Conservation (phyloP, 2,797 vertebrate species). For the Catamblyrhynchus diadema region DNA sequence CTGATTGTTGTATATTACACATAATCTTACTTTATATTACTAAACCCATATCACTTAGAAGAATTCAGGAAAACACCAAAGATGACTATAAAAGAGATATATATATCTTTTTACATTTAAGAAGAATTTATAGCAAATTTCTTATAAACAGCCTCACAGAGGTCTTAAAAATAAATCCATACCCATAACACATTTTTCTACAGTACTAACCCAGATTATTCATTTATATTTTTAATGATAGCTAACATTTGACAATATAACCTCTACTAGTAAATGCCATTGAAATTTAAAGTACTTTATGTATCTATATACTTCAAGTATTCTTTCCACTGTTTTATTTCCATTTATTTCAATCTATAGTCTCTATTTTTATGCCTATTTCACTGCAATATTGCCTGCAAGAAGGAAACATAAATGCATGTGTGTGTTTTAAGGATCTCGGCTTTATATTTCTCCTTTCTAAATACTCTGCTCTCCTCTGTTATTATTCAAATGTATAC, state of each 20-base stretch:
- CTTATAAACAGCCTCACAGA: background rate
- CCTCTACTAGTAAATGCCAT: background rate
- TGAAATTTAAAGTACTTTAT: slow-evolving; percentile 26
- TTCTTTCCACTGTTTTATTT: slow-evolving; percentile 3
- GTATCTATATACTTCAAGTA: background rate
- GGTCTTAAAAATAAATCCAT: slow-evolving; percentile 28
- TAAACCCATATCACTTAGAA: slow-evolving; percentile 52
- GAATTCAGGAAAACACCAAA: slow-evolving; percentile 31
- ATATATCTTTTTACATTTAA: background rate
- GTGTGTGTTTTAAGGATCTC: background rate
- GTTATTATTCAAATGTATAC: background rate
- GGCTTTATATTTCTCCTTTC: slow-evolving; percentile 28
- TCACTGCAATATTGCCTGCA: background rate
- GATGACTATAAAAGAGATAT: slow-evolving; percentile 5
- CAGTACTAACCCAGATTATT: background rate
- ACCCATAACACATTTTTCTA: background rate
- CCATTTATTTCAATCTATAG: slow-evolving; percentile 8
- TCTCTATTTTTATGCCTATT: background rate
- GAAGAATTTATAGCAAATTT: slow-evolving; percentile 1
- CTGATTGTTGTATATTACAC: slow-evolving; percentile 69
- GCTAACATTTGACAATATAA: slow-evolving; percentile 33
- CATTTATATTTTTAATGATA: slow-evolving; percentile 44
- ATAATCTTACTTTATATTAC: slow-evolving; percentile 71
- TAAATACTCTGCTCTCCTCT: slow-evolving; percentile 29
- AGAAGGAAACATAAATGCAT: slow-evolving; percentile 1